These are phyloP conservation scores for Apocrypta bakeri DNA, from an alignment of 1,140 invertebrate species.

Conservation along the genomic window DNA sequence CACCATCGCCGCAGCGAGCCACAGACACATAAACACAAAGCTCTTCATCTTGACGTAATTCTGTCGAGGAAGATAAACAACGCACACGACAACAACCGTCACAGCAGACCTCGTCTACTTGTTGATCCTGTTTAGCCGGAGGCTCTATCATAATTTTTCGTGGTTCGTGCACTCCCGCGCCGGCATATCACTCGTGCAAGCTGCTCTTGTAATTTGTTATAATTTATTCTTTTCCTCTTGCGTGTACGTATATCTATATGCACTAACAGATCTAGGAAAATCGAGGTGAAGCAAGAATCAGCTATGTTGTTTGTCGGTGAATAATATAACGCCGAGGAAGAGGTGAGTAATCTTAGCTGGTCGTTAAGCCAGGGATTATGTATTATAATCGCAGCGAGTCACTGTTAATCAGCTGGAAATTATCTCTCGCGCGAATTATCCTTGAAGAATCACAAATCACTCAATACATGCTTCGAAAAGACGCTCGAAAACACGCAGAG, in stretches of 20 bases:
- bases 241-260: too few relatives aligned
- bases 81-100: not conserved
- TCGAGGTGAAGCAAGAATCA: too few relatives aligned
- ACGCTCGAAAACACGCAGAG: not conserved
- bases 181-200: not conserved
- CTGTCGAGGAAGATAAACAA: not conserved
- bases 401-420: not conserved
- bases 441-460: not conserved
- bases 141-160: constrained; percentile 32
- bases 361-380: too few relatives aligned
- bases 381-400: not conserved
- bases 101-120: constrained; percentile 9
- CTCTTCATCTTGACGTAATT: not conserved
- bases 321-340: not conserved
- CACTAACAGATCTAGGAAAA: too few relatives aligned
- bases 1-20: constrained; percentile 51
- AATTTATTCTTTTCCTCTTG: too few relatives aligned
- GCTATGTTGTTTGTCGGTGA: too few relatives aligned
- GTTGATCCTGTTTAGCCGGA: not conserved
- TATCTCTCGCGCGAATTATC: not conserved
- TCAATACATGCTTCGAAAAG: not conserved
- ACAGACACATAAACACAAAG: constrained; percentile 64
- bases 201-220: not conserved
- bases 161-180: not conserved
- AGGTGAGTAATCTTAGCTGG: not conserved